Conservation (phyloP, 2,888 invertebrate genomes). For the Eurytoma californica region DNA sequence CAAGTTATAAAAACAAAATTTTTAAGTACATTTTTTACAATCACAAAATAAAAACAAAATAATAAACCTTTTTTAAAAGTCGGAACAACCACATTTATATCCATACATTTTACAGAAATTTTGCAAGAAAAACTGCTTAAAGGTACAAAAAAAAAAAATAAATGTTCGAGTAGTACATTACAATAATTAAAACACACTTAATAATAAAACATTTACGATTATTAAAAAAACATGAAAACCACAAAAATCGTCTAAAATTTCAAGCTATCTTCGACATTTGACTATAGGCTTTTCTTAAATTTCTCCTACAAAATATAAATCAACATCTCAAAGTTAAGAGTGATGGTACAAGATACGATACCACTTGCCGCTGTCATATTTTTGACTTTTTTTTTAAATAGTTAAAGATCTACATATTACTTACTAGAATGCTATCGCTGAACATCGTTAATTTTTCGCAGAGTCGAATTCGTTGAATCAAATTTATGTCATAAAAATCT, state of each 20-base stretch:
- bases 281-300: conserved; percentile 24
- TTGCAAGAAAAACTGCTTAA: no score
- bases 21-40: background rate
- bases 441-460: conserved; percentile 43
- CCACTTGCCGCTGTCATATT: conserved; percentile 41
- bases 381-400: conserved; percentile 18
- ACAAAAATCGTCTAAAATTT: conserved; percentile 39
- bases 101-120: no score
- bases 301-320: conserved; percentile 42
- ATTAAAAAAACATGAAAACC: conserved; percentile 46
- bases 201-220: conserved; percentile 24
- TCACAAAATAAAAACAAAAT: background rate
- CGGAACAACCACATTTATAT: no score
- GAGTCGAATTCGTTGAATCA: conserved; percentile 46
- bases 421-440: conserved; percentile 50
- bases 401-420: conserved; percentile 34
- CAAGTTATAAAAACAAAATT: background rate
- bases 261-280: conserved; percentile 41
- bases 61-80: background rate
- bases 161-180: background rate
- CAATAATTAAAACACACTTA: conserved; percentile 1
- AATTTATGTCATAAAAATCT: conserved; percentile 35
- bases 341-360: conserved; percentile 54
- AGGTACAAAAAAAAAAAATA: conserved; percentile 1
- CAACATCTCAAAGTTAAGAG: conserved; percentile 52